Evolutionary conservation across 1,140 invertebrate species (phyloP).

Genomic region (Bombus vancouverensis): DNA sequence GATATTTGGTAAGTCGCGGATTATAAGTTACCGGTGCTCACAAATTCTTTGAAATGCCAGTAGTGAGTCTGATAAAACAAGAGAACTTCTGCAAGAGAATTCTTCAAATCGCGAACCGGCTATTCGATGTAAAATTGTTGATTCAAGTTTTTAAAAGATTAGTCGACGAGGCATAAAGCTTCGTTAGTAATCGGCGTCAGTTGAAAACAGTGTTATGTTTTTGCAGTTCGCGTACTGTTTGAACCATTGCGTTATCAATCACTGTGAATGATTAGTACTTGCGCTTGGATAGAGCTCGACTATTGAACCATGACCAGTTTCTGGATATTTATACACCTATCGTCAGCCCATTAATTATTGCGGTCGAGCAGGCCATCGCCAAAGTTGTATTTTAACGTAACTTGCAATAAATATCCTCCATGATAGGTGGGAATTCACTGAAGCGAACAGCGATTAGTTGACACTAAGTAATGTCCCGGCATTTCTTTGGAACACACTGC

Average conservation of each 20-base stretch:
- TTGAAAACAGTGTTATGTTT: neutral
- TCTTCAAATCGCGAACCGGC: neutral
- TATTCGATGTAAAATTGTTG: neutral
- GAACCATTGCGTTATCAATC: conserved; percentile 27
- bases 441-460: conserved; percentile 43
- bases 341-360: conserved; percentile 48
- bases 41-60: too few species aligned
- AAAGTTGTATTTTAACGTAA: conserved; percentile 30
- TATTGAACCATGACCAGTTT: conserved; percentile 45
- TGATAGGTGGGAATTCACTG: conserved; percentile 32
- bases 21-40: too few species aligned
- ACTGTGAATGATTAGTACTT: conserved; percentile 27
- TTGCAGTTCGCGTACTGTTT: too few species aligned
- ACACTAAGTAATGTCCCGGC: conserved; percentile 41
- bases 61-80: neutral
- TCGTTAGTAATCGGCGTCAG: neutral
- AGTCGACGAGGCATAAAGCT: neutral
- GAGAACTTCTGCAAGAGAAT: neutral
- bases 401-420: conserved; percentile 40
- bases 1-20: too few species aligned
- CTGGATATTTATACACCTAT: conserved; percentile 50
- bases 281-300: conserved; percentile 20
- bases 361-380: conserved; percentile 20
- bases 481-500: neutral
- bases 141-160: neutral